A percentile compares a stretch with the other conserved stretches of the same genome.
Evolutionary conservation across 2,888 invertebrate species (phyloP).

Genomic region (Rhingia rostrata): DNA sequence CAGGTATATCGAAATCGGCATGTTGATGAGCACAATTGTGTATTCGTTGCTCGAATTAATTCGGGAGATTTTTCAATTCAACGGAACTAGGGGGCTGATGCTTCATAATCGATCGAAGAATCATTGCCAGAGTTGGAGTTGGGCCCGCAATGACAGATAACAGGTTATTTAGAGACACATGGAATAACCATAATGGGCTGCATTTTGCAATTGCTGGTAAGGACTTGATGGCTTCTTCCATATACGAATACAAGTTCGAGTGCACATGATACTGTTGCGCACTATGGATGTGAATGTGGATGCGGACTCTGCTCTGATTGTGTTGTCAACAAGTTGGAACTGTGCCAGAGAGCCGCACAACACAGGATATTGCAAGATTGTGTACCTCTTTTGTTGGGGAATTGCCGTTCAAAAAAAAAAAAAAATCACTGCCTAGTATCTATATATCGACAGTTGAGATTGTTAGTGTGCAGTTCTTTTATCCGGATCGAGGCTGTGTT

Average conservation of each 20-base stretch:
- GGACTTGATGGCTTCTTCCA: conserved; percentile 53
- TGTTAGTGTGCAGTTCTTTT: not conserved
- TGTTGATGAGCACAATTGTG: conserved; percentile 30
- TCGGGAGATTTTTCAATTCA: conserved; percentile 11
- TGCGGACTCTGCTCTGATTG: conserved; percentile 39
- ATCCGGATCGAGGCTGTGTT: conserved; percentile 9
- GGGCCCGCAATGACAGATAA: conserved; percentile 37
- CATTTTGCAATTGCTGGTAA: conserved; percentile 60
- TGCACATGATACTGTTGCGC: conserved; percentile 36
- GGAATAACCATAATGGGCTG: conserved; percentile 34
- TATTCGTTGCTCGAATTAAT: conserved; percentile 48
- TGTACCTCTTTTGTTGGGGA: conserved; percentile 14
- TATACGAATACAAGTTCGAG: not conserved
- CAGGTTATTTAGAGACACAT: conserved; percentile 38
- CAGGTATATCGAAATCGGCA: not conserved
- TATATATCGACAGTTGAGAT: not conserved
- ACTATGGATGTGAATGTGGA: not conserved
- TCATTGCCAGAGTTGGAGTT: not conserved
- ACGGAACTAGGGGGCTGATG: not conserved
- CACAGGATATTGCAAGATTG: conserved; percentile 20
- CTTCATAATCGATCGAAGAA: conserved; percentile 11
- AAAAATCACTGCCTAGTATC: conserved; percentile 30
- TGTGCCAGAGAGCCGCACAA: conserved; percentile 49
- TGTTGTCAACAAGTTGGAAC: conserved; percentile 72
- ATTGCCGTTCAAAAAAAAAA: conserved; percentile 46